Evolutionary conservation across 2,888 invertebrate species (phyloP), one percentile per base, ranked within the genome.

Genomic region (Cyaniris semiargus): DNA sequence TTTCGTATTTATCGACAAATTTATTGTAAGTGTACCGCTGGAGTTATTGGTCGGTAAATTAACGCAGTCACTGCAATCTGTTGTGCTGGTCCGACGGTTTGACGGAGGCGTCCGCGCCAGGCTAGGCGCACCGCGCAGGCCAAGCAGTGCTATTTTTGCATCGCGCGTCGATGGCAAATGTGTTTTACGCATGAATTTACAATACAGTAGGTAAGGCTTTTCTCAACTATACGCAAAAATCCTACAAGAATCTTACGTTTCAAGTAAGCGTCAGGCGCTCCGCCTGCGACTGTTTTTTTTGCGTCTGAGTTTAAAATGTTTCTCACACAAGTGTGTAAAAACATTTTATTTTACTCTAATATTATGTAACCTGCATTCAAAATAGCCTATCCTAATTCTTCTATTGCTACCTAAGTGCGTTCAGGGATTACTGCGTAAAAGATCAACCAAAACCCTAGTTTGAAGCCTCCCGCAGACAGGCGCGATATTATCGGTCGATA

Each of bases 41-140:
- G 66, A 66, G 66, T 66, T 66, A 66, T 66, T 13, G 27, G 27
- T 27, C 27, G 66, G 66, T 66, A 66, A 66, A 66, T 66, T 31
- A 66, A 60, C 60, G 21, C 3, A 10, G 60, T 60, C 60, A 13
- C 23, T 13, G 13, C 23, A 60, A 23, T 60, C 10, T 60, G 60
- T 60, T 60, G 60, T 23, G 4, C 23, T 60, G 23, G 18, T 18
- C 53, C 53, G 53, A 53, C 23, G 23, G 60, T 23, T 60, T 60
- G 60, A 60, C 60, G 60, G 60, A 60, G 23, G 60, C 23, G 21
- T 23, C 60, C n/a, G n/a, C n/a, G n/a, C n/a, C n/a, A n/a, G n/a
- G n/a, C n/a, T n/a, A 60, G 4, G 23, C 13, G 23, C 60, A 60
- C 60, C 3, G 21, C 21, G 8, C 44, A 44, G 13, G 10, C n/a